phyloP scores from a whole-genome alignment of 2,113 vertebrate species.

The Brachyhypopomus gauderio region DNA sequence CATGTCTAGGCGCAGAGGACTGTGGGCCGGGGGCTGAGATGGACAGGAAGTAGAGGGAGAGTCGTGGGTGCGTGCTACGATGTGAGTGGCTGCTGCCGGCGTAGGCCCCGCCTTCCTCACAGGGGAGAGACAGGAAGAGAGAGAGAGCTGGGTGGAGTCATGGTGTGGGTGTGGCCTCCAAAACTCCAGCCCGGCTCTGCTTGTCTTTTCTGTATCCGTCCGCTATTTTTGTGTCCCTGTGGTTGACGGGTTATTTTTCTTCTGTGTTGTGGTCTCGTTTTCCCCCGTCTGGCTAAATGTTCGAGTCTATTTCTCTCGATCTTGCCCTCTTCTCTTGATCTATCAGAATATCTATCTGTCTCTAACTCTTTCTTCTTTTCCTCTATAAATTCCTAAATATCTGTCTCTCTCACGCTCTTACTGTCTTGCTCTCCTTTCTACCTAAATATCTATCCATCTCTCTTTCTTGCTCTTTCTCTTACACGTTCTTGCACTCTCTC shows the following conservation, averaged over 20 bases:
- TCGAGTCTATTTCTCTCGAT: neutral
- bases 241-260: no score
- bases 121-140: conserved; percentile 12
- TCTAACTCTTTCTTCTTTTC: neutral
- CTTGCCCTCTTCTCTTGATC: neutral
- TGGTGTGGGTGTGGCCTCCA: neutral
- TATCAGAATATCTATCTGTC: neutral
- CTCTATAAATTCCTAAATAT: no score
- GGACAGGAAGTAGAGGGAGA: neutral
- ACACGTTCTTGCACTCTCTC: neutral
- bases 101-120: conserved; percentile 33
- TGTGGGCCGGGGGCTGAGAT: neutral
- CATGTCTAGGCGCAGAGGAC: neutral
- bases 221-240: no score
- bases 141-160: neutral
- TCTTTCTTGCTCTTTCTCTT: neutral
- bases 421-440: no score
- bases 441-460: neutral
- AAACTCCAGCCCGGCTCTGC: neutral
- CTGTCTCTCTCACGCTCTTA: no score
- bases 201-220: neutral
- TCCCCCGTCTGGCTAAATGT: neutral
- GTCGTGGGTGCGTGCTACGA: conserved; percentile 1
- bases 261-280: neutral
- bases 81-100: neutral